Conservation (phyloP, 2,113 vertebrate species). For the Jacana jacana region DNA sequence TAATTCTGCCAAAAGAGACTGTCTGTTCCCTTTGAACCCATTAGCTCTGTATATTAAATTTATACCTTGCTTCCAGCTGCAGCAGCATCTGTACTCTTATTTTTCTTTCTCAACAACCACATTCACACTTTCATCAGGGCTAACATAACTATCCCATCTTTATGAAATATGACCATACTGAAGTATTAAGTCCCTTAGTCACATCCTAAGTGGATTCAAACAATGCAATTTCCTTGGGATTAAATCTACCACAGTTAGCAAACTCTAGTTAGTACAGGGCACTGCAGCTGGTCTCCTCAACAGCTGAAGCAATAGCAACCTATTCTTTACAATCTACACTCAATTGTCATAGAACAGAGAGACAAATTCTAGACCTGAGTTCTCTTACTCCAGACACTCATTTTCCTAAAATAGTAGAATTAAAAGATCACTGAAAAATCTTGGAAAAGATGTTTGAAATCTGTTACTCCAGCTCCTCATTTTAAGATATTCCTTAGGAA, state of each 20-base stretch:
- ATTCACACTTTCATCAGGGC: background rate
- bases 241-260: background rate
- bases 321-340: background rate
- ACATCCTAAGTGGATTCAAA: background rate
- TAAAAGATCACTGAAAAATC: background rate
- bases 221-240: background rate
- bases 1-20: background rate
- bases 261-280: background rate
- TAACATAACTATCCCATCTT: background rate
- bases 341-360: background rate
- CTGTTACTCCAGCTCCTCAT: background rate
- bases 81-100: background rate
- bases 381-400: background rate
- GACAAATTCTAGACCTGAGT: background rate
- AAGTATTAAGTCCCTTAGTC: background rate
- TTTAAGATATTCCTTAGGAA: background rate
- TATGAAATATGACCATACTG: background rate
- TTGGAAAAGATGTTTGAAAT: background rate
- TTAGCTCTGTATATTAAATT: background rate
- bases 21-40: background rate
- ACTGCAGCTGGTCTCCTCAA: background rate
- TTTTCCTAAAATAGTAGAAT: background rate
- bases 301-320: background rate
- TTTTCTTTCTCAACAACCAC: background rate
- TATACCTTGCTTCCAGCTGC: background rate